Evolutionary conservation across 1,140 invertebrate genomes (phyloP).

Genomic region (Pachyrhynchus sulphureomaculatus): DNA sequence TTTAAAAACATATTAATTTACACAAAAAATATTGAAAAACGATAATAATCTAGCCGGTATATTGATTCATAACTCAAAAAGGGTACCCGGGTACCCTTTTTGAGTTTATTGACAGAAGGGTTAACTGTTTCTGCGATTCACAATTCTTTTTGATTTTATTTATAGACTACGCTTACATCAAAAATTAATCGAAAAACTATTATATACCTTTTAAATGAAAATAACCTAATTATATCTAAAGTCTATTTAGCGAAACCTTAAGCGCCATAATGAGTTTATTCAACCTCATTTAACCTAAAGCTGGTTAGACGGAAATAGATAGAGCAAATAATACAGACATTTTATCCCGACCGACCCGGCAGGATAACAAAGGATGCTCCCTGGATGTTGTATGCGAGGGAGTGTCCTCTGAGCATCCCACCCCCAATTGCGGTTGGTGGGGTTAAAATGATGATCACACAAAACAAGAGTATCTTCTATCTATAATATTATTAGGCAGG

Average conservation of each 20-base stretch:
- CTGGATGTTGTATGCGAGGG: conserved; percentile 23
- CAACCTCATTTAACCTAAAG: conserved; percentile 31
- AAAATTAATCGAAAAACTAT: too few species aligned
- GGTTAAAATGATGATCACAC: conserved; percentile 39
- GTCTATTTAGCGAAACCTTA: conserved; percentile 26
- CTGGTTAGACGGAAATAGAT: conserved; percentile 20
- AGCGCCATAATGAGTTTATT: conserved; percentile 32
- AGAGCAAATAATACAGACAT: conserved; percentile 31
- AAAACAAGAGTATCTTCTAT: conserved; percentile 41
- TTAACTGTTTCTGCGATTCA: too few species aligned
- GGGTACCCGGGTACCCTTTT: too few species aligned
- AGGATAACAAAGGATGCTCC: conserved; percentile 33
- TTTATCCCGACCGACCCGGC: conserved; percentile 24
- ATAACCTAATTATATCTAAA: conserved; percentile 24
- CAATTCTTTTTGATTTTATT: too few species aligned
- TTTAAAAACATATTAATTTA: too few species aligned
- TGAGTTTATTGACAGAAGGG: too few species aligned
- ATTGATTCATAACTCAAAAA: too few species aligned
- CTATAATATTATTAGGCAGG: conserved; percentile 40
- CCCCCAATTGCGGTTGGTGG: conserved; percentile 39
- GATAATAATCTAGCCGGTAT: too few species aligned
- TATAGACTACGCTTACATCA: too few species aligned
- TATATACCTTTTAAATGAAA: conserved; percentile 23
- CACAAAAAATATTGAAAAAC: too few species aligned
- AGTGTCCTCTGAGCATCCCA: conserved; percentile 35